A percentile compares a stretch with the other conserved stretches of the same genome.
Evolutionary conservation across 2,113 vertebrate genomes (phyloP).

Genomic region (Oreochromis aureus): DNA sequence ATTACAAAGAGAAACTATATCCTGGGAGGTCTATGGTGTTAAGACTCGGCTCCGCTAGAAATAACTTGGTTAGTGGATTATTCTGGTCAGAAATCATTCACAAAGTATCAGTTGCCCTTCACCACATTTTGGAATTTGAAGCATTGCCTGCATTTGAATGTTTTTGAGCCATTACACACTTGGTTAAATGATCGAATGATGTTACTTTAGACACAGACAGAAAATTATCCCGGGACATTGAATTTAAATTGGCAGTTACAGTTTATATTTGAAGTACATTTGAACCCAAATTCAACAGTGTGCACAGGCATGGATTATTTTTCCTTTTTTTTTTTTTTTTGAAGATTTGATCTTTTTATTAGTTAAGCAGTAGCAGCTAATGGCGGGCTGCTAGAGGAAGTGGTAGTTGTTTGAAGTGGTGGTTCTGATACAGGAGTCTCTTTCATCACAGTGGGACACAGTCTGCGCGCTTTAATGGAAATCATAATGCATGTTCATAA

Average conservation of each 20-base stretch:
- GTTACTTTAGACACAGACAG: constrained; percentile 13
- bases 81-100: constrained; percentile 33
- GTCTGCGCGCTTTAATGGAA: constrained; percentile 62
- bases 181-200: constrained; percentile 18
- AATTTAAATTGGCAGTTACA: constrained; percentile 10
- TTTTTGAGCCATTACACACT: constrained; percentile 21
- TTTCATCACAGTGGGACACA: constrained; percentile 67
- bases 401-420: constrained; percentile 59
- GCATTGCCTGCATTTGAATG: background rate
- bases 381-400: constrained; percentile 53
- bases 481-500: constrained; percentile 71
- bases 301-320: constrained; percentile 14
- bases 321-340: background rate
- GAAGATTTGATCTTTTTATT: constrained; percentile 63
- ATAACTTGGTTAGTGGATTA: constrained; percentile 37
- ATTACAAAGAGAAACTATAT: background rate
- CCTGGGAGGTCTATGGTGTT: constrained; percentile 44
- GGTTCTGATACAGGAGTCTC: constrained; percentile 43
- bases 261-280: constrained; percentile 8
- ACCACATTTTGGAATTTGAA: constrained; percentile 25
- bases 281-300: constrained; percentile 12
- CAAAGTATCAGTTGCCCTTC: constrained; percentile 32
- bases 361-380: constrained; percentile 54
- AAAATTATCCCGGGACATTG: background rate
- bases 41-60: constrained; percentile 6